Evolutionary conservation across 2,797 vertebrate genomes (phyloP), one percentile per base, ranked within the genome.

Genomic region (Sebastes steindachneri): DNA sequence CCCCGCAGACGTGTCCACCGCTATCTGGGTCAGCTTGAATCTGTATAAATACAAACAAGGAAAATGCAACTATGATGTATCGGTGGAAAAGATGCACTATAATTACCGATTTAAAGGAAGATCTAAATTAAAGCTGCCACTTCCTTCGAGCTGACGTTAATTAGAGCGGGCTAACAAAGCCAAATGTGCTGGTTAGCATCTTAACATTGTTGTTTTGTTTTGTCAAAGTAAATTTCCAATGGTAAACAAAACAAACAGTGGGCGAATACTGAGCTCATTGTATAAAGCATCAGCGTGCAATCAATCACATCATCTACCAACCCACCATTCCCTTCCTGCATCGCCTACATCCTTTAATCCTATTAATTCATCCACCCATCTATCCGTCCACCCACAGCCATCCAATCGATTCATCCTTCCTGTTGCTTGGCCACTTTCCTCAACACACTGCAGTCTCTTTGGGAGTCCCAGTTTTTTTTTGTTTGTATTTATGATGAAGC

Each of bases 1-100:
- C 5, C 97, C 98, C 0, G 97, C 97, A 0, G 92, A 93, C 7
- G 96, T 94, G 75, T 99, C 98, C 90, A 95, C 98, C 0, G 96
- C 96, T n/a, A 99, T 94, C 91, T 97, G 97, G 55, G 96, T 99
- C 95, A 99, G 78, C 84, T 97, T 97, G 83, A 87, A 95, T 90
- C 97, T 97, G 82, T 14, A 9, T 1, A 0, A 12, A 57, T 9
- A 26, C 23, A 5, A 23, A 5, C 29, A 31, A 11, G 6, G 7
- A 21, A 31, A 21, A 53, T 53, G 48, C 19, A 53, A 53, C 9
- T 0, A 53, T 53, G 48, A n/a, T 53, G 19, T n/a, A 53, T n/a
- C 9, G 48, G 14, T 53, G 17, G 23, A 55, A 4, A 26, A 35
- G 23, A 33, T 35, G 31, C 14, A 3, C 17, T 4, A 15, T 48